Evolutionary conservation across 1,140 invertebrate genomes (phyloP).

Genomic region (Bombyx mori): DNA sequence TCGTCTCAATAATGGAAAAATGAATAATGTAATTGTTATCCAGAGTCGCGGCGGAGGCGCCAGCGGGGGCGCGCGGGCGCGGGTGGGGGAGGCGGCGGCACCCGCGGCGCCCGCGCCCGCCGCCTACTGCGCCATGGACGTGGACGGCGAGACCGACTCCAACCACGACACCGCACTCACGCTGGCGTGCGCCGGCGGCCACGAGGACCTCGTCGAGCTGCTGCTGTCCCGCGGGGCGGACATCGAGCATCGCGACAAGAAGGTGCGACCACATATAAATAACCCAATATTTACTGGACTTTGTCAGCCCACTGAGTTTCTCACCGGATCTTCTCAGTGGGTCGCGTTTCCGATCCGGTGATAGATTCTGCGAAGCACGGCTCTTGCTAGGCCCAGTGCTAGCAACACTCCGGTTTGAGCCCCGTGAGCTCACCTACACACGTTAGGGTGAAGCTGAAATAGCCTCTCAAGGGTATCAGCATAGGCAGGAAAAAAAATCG

Average conservation of each 20-base stretch:
- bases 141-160: slow-evolving; percentile 97
- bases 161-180: slow-evolving; percentile 99
- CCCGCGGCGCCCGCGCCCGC: slow-evolving; percentile 65
- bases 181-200: slow-evolving; percentile 96
- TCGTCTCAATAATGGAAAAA: too few relatives aligned
- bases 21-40: neutral
- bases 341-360: too few relatives aligned
- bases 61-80: slow-evolving; percentile 17
- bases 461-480: too few relatives aligned
- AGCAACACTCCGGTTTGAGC: too few relatives aligned
- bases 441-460: too few relatives aligned
- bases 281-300: too few relatives aligned
- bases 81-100: slow-evolving; percentile 18
- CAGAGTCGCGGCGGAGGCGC: slow-evolving; percentile 28
- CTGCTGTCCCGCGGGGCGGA: slow-evolving; percentile 91
- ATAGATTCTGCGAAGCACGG: too few relatives aligned
- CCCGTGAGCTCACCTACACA: too few relatives aligned
- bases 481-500: too few relatives aligned
- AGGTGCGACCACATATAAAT: slow-evolving; percentile 56
- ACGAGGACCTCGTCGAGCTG: slow-evolving; percentile 94
- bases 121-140: slow-evolving; percentile 82
- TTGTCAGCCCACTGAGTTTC: too few relatives aligned
- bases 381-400: too few relatives aligned
- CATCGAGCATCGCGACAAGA: slow-evolving; percentile 98
- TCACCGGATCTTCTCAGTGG: too few relatives aligned